phyloP scores from a whole-genome alignment of 2,113 vertebrate genomes.

The Boulengeromyrus knoepffleri region DNA sequence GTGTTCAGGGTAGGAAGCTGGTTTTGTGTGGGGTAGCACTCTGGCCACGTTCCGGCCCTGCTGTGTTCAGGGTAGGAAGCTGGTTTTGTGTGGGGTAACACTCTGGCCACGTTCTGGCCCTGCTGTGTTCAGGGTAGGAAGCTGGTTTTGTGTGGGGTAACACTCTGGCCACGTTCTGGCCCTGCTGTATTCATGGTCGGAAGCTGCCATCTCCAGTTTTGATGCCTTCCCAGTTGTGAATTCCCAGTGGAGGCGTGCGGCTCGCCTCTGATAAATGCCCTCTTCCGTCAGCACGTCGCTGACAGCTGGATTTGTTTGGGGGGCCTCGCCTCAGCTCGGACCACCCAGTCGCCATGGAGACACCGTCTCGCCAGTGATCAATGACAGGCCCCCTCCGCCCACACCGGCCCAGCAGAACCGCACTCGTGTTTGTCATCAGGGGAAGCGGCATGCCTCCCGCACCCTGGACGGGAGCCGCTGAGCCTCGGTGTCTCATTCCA shows the following conservation, averaged over 20 bases:
- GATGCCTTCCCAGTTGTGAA: not conserved
- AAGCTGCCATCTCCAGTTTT: not conserved
- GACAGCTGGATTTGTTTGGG: slow-evolving; percentile 32
- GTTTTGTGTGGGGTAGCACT: not conserved
- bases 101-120: not conserved
- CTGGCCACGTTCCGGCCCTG: not conserved
- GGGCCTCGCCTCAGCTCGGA: slow-evolving; percentile 12
- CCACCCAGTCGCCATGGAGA: not conserved
- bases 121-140: not conserved
- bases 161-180: not conserved
- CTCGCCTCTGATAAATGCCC: slow-evolving; percentile 33
- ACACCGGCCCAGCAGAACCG: not conserved
- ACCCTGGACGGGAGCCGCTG: not conserved
- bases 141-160: not conserved
- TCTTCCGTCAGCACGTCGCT: slow-evolving; percentile 40
- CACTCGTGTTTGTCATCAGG: not conserved
- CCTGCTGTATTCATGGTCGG: not conserved
- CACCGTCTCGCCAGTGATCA: not conserved
- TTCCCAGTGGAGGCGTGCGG: too few species aligned
- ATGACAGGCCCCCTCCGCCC: slow-evolving; percentile 3
- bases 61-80: not conserved
- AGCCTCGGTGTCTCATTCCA: not conserved
- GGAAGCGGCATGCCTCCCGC: not conserved
- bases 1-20: not conserved
- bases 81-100: not conserved